Conservation (phyloP, 1,140 invertebrate species). For the Apolygus lucorum region DNA sequence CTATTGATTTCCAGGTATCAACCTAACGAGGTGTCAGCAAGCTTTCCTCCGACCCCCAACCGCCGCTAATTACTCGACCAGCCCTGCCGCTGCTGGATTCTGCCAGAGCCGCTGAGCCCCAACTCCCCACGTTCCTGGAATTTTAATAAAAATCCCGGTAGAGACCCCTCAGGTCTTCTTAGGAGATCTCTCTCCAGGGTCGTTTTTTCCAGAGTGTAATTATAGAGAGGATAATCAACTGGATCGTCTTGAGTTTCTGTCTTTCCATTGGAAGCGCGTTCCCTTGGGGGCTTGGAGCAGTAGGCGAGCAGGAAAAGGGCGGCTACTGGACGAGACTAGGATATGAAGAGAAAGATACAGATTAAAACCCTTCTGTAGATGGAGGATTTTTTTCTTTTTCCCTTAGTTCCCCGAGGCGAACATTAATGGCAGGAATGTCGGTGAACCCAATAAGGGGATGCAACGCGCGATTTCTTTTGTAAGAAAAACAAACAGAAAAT, state of each 20-base stretch:
- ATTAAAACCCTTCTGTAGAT: too few relatives aligned
- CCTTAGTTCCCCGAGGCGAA: too few relatives aligned
- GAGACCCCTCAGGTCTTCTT: not conserved
- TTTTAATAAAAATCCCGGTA: not conserved
- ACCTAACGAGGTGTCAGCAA: constrained; percentile 1
- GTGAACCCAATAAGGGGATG: not conserved
- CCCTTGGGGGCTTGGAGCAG: not conserved
- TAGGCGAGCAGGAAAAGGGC: not conserved
- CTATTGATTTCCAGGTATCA: constrained; percentile 5
- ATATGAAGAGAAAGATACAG: not conserved
- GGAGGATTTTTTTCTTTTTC: too few relatives aligned
- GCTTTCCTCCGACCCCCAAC: not conserved
- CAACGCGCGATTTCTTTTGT: not conserved
- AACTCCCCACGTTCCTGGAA: not conserved
- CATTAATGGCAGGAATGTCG: constrained; percentile 2
- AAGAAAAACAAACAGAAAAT: not conserved
- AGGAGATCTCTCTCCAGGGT: not conserved
- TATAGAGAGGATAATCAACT: constrained; percentile 2
- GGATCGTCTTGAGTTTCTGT: too few relatives aligned
- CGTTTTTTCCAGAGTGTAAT: not conserved
- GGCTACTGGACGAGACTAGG: not conserved
- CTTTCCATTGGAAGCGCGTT: too few relatives aligned
- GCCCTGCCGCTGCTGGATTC: not conserved
- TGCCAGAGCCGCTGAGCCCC: too few relatives aligned
- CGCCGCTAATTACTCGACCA: not conserved